Evolutionary conservation across 2,888 invertebrate species (phyloP).

Genomic region (Esperia sulphurella): DNA sequence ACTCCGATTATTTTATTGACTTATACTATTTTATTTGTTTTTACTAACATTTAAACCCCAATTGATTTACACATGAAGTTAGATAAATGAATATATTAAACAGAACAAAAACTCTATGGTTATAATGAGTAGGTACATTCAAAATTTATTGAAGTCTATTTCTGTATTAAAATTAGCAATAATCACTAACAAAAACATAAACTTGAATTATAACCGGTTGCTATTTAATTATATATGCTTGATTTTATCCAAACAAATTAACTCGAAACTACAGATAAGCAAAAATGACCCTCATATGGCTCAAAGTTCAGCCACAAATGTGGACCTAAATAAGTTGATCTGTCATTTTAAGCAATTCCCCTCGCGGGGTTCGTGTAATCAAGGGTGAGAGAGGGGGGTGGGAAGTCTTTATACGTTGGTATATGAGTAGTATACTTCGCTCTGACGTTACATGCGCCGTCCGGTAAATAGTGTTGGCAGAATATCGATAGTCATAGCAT

Average conservation of each 20-base stretch:
- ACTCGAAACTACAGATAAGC: slow-evolving; percentile 4
- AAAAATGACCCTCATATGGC: slow-evolving; percentile 6
- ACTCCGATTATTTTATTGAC: too few species aligned
- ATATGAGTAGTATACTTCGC: background rate
- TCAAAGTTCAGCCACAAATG: slow-evolving; percentile 11
- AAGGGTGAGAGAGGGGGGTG: background rate
- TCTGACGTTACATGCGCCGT: background rate
- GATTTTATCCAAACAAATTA: background rate
- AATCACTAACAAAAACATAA: background rate
- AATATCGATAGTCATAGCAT: too few species aligned
- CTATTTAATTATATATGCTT: background rate
- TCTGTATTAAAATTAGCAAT: background rate
- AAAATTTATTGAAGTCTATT: too few species aligned
- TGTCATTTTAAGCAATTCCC: background rate
- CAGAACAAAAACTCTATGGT: too few species aligned
- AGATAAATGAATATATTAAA: too few species aligned
- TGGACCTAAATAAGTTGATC: background rate
- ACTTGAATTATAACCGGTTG: background rate
- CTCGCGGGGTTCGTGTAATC: background rate
- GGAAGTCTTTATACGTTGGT: background rate
- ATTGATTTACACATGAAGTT: too few species aligned
- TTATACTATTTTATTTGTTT: too few species aligned
- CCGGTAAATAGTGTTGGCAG: background rate
- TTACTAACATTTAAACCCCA: too few species aligned
- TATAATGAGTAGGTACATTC: too few species aligned